phyloP scores from a whole-genome alignment of 1,140 invertebrate species.

The Drosophila tropicalis region DNA sequence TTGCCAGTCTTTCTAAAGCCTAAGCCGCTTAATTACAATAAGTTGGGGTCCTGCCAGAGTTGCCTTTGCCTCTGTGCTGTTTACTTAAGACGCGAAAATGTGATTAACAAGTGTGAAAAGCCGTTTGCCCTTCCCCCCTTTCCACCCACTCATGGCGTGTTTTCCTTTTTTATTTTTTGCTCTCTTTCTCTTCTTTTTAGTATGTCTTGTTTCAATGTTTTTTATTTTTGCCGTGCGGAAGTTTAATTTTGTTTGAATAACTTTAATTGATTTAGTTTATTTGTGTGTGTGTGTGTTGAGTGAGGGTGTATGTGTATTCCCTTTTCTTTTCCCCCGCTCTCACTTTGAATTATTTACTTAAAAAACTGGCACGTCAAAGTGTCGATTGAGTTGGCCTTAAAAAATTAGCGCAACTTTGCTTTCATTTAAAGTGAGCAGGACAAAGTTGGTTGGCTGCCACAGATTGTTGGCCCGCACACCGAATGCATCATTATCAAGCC shows the following conservation, averaged over 20 bases:
- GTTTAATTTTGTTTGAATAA: conserved; percentile 73
- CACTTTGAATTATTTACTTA: conserved; percentile 44
- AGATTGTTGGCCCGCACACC: conserved; percentile 66
- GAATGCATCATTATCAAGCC: conserved; percentile 79
- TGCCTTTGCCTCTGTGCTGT: conserved; percentile 47
- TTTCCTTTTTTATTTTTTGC: conserved; percentile 6
- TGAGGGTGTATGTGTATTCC: neutral
- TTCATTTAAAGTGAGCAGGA: conserved; percentile 48
- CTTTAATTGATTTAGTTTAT: conserved; percentile 78
- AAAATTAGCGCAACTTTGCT: conserved; percentile 46
- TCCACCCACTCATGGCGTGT: neutral
- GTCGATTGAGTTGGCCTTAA: conserved; percentile 50
- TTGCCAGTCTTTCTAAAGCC: conserved; percentile 52
- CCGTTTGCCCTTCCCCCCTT: conserved; percentile 48
- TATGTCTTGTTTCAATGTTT: conserved; percentile 39
- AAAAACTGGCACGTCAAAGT: conserved; percentile 57
- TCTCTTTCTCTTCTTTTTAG: conserved; percentile 52
- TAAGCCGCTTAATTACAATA: conserved; percentile 80
- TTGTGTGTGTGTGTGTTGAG: conserved; percentile 24
- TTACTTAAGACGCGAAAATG: conserved; percentile 81
- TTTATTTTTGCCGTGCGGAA: conserved; percentile 37
- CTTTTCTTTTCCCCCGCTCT: conserved; percentile 3
- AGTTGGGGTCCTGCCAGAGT: conserved; percentile 50
- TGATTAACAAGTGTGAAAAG: conserved; percentile 82
- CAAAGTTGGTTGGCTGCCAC: conserved; percentile 52